phyloP scores from a whole-genome alignment of 2,113 vertebrate species.

The Hystrix cristata region DNA sequence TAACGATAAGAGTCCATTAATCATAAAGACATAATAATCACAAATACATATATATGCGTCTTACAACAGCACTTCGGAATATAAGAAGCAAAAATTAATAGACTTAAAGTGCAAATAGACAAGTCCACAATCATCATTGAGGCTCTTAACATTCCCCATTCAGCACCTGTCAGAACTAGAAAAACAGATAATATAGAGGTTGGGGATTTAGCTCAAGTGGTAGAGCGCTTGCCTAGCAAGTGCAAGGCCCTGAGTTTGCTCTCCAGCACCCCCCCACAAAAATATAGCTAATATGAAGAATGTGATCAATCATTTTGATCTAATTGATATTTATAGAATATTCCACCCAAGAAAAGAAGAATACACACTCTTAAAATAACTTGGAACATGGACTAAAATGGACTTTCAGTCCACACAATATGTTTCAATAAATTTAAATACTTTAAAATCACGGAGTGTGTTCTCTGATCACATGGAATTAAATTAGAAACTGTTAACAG shows the following conservation, averaged over 20 bases:
- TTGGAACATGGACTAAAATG: not conserved
- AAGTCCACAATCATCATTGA: not conserved
- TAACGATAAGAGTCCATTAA: not conserved
- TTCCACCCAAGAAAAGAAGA: not conserved
- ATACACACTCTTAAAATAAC: not conserved
- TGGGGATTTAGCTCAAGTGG: too few species aligned
- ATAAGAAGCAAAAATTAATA: not conserved
- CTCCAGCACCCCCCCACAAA: not conserved
- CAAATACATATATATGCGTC: not conserved
- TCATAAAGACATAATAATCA: constrained; percentile 1
- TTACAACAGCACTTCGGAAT: not conserved
- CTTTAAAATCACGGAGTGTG: constrained; percentile 4
- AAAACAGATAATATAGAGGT: not conserved
- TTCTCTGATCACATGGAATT: constrained; percentile 6
- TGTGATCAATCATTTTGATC: not conserved
- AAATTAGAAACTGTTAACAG: constrained; percentile 34
- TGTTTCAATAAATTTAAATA: not conserved
- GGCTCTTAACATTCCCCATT: not conserved
- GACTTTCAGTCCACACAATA: not conserved
- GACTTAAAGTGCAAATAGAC: not conserved
- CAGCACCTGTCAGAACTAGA: not conserved
- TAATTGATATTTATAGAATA: not conserved
- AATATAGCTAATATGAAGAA: not conserved
- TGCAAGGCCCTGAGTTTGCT: too few species aligned
- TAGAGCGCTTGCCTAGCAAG: too few species aligned